Evolutionary conservation across 2,113 vertebrate genomes (phyloP).

Genomic region (Tamias sibiricus): DNA sequence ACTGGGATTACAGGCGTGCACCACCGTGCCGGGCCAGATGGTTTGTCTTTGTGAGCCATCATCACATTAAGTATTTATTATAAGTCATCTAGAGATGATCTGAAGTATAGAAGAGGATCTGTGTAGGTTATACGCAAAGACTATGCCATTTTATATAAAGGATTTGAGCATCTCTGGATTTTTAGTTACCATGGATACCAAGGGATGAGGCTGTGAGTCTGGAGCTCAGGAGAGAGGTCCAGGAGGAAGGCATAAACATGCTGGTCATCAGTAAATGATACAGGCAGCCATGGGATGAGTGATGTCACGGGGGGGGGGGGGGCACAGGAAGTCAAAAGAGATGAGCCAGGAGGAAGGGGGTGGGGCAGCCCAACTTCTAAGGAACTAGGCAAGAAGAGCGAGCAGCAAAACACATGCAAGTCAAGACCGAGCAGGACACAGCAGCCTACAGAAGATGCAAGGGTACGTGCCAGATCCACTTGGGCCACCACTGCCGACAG

Average conservation of each 20-base stretch:
- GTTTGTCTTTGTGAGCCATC: no score
- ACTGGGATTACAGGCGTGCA: no score
- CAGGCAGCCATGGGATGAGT: not conserved
- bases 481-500: fast-evolving
- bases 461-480: no score
- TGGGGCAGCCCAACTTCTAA: not conserved
- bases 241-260: not conserved
- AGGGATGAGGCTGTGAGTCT: not conserved
- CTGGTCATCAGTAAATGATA: no score
- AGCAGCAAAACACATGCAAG: not conserved
- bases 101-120: no score
- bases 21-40: no score
- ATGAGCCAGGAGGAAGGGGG: not conserved
- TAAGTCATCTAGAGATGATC: not conserved
- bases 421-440: no score
- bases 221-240: not conserved
- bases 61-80: no score
- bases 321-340: not conserved
- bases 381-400: not conserved
- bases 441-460: not conserved
- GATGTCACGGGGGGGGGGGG: not conserved
- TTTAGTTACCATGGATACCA: not conserved
- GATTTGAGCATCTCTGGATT: not conserved
- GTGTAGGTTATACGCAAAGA: not conserved
- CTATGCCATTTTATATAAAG: not conserved